These are phyloP conservation scores for Pelusios castaneus DNA, from an alignment of 2,113 vertebrate species.

Conservation along the genomic window DNA sequence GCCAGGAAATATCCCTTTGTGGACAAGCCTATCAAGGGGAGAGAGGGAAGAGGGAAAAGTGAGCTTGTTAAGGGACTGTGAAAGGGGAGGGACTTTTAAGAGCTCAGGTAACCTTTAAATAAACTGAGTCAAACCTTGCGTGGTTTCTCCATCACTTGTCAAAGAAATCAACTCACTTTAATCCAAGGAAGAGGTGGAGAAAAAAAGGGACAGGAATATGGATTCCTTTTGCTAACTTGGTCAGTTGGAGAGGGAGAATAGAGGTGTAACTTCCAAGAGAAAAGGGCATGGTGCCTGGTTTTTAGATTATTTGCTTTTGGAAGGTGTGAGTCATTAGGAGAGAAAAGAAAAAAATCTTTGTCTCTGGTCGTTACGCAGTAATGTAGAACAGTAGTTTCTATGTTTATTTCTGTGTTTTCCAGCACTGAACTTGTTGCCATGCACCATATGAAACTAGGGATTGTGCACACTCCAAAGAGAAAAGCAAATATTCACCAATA, in stretches of 20 bases:
- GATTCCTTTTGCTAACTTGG: neutral
- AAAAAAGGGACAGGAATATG: constrained; percentile 8
- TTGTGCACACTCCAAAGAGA: constrained; percentile 54
- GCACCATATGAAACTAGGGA: constrained; percentile 29
- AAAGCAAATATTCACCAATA: constrained; percentile 52
- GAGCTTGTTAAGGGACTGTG: constrained; percentile 44
- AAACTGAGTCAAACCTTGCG: constrained; percentile 35
- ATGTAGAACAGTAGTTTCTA: constrained; percentile 60
- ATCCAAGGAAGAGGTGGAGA: neutral
- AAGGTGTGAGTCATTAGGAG: constrained; percentile 68
- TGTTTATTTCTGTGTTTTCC: constrained; percentile 72
- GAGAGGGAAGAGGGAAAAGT: constrained; percentile 8
- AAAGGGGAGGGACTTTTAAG: constrained; percentile 28
- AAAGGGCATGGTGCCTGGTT: constrained; percentile 35
- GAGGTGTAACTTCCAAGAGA: constrained; percentile 16
- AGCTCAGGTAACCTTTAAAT: constrained; percentile 47
- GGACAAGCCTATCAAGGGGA: constrained; percentile 12
- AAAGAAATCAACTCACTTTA: constrained; percentile 3
- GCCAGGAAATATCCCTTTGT: constrained; percentile 54
- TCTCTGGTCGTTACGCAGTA: constrained; percentile 58
- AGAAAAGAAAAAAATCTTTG: neutral
- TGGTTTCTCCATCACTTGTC: neutral
- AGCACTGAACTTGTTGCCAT: constrained; percentile 56
- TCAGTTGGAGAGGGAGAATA: constrained; percentile 13
- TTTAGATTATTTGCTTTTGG: constrained; percentile 56